Base-by-base conservation (phyloP, 1,140 invertebrate genomes). In the Anoplolepis gracilipes region DNA sequence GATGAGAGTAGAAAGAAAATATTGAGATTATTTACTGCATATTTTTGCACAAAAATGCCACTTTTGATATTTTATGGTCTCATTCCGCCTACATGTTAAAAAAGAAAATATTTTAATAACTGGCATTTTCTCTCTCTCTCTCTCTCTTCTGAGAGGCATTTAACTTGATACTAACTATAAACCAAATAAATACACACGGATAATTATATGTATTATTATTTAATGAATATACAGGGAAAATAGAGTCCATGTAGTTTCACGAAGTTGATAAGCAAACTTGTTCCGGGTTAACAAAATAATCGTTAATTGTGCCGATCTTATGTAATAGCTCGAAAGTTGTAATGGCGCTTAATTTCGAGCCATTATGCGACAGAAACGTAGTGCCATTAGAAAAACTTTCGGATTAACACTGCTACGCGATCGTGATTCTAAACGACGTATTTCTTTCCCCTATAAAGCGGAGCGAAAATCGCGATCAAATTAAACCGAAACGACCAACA, bases 221-320 rank as follows among this genome's bases (percentile, higher is more conserved):
- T 55, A 59, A 72, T 59, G 28, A 59, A 81, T 81, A 73, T 39
- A 55, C 33, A 55, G 28, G 22, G 53, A 1, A 10, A 13, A 16
- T n/a, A n/a, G n/a, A n/a, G n/a, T 28, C 22, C 67, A 59, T 25
- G 53, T 59, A 57, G 30, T 72, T 72, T 30, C 72, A 39, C 25
- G 13, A 19, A 72, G 53, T 82, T 82, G 78, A 82, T 82, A 82
- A 82, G 53, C 55, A 59, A 72, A 82, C 78, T 82, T 36, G 10
- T 79, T 67, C 46, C 19, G 16, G 25, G 67, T 36, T 82, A 82
- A 82, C 78, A 82, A 72, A 82, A 82, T 82, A 82, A 82, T 72
- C 78, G 53, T 82, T 82, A 82, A 82, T 82, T 72, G 53, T 67
- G 36, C n/a, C 59, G 36, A 82, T 49, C 36, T 81, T 49, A 39